Evolutionary conservation across 92 coral and sea anemone genomes (phyloP).

Genomic region (Parazoanthus darwini): DNA sequence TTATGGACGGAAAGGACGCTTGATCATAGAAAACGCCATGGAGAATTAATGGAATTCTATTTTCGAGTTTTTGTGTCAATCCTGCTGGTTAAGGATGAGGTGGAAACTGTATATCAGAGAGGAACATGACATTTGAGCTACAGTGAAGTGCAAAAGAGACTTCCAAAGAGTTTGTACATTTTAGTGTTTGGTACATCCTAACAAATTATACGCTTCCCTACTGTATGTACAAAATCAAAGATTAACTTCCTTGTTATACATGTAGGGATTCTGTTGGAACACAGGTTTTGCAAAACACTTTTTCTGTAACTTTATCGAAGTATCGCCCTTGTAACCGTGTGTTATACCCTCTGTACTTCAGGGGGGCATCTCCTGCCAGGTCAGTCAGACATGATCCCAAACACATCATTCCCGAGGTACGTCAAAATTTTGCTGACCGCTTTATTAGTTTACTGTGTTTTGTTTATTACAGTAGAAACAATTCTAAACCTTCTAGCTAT

Average conservation of each 20-base stretch:
- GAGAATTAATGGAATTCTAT: background rate
- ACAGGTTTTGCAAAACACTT: too few species aligned
- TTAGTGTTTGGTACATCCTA: too few species aligned
- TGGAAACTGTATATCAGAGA: too few species aligned
- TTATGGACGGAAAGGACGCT: too few species aligned
- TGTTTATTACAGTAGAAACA: background rate
- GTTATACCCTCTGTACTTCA: constrained; percentile 11
- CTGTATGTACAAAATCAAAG: too few species aligned
- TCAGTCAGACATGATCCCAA: constrained; percentile 59
- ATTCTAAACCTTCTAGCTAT: background rate
- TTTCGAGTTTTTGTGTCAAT: background rate
- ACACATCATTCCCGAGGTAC: constrained; percentile 62
- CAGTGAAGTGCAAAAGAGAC: too few species aligned
- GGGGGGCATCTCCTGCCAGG: constrained; percentile 64
- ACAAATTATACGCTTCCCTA: too few species aligned
- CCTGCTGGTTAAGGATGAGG: background rate
- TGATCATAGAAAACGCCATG: background rate
- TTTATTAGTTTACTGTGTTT: background rate
- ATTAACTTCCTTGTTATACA: too few species aligned
- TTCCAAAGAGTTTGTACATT: too few species aligned
- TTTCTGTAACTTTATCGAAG: background rate
- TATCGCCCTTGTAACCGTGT: background rate
- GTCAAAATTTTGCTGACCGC: background rate
- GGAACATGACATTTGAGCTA: too few species aligned
- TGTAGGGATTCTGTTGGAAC: too few species aligned